phyloP scores from a whole-genome alignment of 2,113 vertebrate genomes.

The Chlamydotis undulata region DNA sequence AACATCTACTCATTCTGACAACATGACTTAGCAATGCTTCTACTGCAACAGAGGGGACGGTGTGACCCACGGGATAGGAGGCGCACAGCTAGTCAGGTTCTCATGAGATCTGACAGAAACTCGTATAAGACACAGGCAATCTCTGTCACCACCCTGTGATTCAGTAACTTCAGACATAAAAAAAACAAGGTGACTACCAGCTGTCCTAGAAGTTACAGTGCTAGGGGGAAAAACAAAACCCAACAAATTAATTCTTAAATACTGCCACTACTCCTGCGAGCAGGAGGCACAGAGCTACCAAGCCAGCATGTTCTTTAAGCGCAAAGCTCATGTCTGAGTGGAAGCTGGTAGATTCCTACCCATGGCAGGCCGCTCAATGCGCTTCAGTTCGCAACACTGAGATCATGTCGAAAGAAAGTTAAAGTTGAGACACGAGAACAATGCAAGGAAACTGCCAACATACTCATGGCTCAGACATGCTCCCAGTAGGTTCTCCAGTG shows the following conservation, averaged over 20 bases:
- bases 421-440: slow-evolving; percentile 58
- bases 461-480: slow-evolving; percentile 18
- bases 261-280: background rate
- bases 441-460: slow-evolving; percentile 66
- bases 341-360: background rate
- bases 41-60: background rate
- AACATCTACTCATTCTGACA: background rate
- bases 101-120: background rate
- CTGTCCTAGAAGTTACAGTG: background rate
- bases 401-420: slow-evolving; percentile 42
- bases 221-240: background rate
- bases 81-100: background rate
- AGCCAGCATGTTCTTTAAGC: background rate
- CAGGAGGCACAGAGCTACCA: background rate
- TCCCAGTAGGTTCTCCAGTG: slow-evolving; percentile 20
- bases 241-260: background rate
- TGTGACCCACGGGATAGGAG: background rate
- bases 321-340: background rate
- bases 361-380: background rate
- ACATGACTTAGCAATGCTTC: background rate
- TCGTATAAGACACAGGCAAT: background rate
- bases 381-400: slow-evolving; percentile 4
- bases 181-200: background rate
- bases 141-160: background rate
- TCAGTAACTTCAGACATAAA: background rate